A percentile compares a stretch with the other conserved stretches of the same genome.
phyloP scores from a whole-genome alignment of 1,140 invertebrate genomes.

The Leptonema lineaticorne region DNA sequence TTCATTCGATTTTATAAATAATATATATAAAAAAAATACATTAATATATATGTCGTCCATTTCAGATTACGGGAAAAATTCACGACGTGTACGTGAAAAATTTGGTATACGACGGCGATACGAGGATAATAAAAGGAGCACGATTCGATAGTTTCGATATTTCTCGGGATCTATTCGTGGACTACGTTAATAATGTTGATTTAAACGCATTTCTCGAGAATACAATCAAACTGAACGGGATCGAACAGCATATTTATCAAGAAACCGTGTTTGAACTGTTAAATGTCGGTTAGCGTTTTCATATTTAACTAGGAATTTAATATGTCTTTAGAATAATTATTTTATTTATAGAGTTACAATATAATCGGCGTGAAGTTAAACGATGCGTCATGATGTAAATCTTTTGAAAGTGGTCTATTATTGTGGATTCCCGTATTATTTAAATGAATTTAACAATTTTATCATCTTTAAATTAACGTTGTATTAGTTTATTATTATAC shows the following conservation, averaged over 20 bases:
- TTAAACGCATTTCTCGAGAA: constrained; percentile 43
- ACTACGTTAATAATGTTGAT: constrained; percentile 42
- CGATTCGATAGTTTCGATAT: constrained; percentile 43
- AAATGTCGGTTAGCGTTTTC: constrained; percentile 38
- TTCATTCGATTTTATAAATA: too few species aligned
- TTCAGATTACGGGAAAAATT: constrained; percentile 27
- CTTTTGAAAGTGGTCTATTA: neutral
- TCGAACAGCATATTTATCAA: constrained; percentile 40
- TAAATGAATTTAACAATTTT: too few species aligned
- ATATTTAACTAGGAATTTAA: too few species aligned
- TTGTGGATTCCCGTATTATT: too few species aligned
- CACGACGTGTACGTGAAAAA: constrained; percentile 37
- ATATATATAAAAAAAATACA: too few species aligned
- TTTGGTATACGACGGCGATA: constrained; percentile 9
- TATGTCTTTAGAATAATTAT: too few species aligned
- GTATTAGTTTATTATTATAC: too few species aligned
- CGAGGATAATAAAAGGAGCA: constrained; percentile 37
- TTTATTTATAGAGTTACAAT: too few species aligned
- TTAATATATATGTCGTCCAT: too few species aligned
- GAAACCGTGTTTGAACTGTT: constrained; percentile 43
- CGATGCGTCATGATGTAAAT: too few species aligned
- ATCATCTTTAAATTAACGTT: too few species aligned
- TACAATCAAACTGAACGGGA: constrained; percentile 41
- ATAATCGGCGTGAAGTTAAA: too few species aligned
- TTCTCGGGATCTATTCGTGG: constrained; percentile 32